Base-by-base conservation (phyloP, 2,888 invertebrate genomes). In the Crepidodera aurea region DNA sequence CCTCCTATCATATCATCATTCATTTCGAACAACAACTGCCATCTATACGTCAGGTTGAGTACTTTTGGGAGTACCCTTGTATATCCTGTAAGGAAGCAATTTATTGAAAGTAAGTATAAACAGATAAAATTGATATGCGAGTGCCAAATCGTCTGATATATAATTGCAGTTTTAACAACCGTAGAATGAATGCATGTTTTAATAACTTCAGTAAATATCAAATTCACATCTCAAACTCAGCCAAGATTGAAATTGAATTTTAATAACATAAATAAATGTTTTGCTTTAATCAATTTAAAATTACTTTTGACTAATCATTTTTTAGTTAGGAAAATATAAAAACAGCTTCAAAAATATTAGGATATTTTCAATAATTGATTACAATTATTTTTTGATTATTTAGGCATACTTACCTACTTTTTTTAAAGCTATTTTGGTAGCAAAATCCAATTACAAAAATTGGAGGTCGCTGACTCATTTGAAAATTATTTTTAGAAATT, bases 391-490 rank as follows among this genome's bases (percentile, higher is more conserved):
- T n/a, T n/a, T n/a, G 22, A 22, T 22, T 22, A 22, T 22, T 22
- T 22, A 6, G 22, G 6, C 22, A 22, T 22, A 22, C 6, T 22
- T 22, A 22, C 22, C 2, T 22, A 22, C 6, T 22, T 22, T 4
- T 22, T 22, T 22, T 2, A 22, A 22, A 22, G 6, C 22, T 22
- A 27, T 2, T 13, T 46, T 22, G 2, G 22, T 4, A 22, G 3
- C 22, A 22, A 19, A 19, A 12, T 7, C 27, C 12, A n/a, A 50
- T 6, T 22, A 22, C 22, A 6, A 4, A 50, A 27, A 29, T 50
- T 50, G 29, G 32, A 50, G 48, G 48, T 50, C 48, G 48, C 48
- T 50, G 48, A 50, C 29, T 50, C 48, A 50, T 29, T n/a, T 15
- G 15, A 10, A 16, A 29, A 29, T 15, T 50, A 50, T 50, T 50